These are phyloP conservation scores for Heloderma charlesbogerti DNA, from an alignment of 2,113 vertebrate species.

Conservation along the genomic window DNA sequence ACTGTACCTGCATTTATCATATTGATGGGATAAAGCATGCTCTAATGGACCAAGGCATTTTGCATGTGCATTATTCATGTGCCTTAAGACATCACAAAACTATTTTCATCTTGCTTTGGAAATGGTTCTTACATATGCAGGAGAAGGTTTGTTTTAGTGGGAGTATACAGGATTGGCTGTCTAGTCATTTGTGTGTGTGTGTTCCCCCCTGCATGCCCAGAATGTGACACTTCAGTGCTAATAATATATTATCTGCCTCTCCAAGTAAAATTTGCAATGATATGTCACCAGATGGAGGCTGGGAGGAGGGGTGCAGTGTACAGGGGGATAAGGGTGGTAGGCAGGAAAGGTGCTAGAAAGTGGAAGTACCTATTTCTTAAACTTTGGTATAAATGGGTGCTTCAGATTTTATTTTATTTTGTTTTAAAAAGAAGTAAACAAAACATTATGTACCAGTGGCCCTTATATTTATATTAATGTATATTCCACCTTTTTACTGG, in stretches of 20 bases:
- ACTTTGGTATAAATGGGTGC: background rate
- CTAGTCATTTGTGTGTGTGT: background rate
- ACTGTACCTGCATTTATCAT: conserved; percentile 72
- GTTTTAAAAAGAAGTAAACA: background rate
- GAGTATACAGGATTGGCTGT: background rate
- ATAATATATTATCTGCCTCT: background rate
- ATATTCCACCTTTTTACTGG: background rate
- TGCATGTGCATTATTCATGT: conserved; percentile 68
- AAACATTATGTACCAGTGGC: too few relatives aligned
- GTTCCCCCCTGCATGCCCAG: background rate
- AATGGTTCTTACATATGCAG: conserved; percentile 42
- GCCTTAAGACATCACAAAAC: conserved; percentile 53
- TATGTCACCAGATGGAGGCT: background rate
- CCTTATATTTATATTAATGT: background rate
- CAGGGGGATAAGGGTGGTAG: background rate
- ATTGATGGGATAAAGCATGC: conserved; percentile 69
- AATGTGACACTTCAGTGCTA: background rate
- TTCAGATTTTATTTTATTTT: background rate
- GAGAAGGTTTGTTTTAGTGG: conserved; percentile 12
- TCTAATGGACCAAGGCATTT: conserved; percentile 51
- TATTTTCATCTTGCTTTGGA: conserved; percentile 48
- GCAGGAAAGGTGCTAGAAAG: background rate
- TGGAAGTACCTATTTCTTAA: background rate
- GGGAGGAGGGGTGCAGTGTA: background rate
- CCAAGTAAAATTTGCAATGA: background rate